These are phyloP conservation scores for Pristiophorus japonicus DNA, from an alignment of 2,113 vertebrate species.

Conservation along the genomic window DNA sequence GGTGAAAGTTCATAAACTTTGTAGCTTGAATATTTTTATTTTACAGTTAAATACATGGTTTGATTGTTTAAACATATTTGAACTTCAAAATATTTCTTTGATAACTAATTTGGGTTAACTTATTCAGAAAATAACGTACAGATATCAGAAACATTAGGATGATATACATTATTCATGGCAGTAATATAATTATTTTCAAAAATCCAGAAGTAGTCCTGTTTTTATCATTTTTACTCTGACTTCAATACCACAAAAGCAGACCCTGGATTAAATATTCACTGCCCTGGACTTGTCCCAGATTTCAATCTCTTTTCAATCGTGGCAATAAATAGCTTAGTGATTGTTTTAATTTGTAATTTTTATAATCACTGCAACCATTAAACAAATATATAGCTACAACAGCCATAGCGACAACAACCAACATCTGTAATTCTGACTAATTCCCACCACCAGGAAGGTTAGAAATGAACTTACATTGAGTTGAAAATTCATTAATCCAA, in stretches of 20 bases:
- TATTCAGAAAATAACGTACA: not conserved
- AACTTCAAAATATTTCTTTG: not conserved
- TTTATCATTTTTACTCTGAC: constrained; percentile 7
- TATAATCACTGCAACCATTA: not conserved
- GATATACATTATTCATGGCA: too few species aligned
- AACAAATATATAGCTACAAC: not conserved
- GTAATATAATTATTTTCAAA: not conserved
- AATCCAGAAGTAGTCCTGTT: not conserved
- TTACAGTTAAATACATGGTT: not conserved
- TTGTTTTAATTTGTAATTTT: not conserved
- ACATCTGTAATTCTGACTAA: not conserved
- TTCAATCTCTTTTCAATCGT: not conserved
- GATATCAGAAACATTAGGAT: too few species aligned
- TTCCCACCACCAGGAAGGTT: not conserved
- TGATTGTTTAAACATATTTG: not conserved
- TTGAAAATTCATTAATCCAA: not conserved
- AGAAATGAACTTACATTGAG: not conserved
- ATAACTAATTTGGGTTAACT: not conserved
- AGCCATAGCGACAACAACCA: not conserved
- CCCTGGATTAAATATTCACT: not conserved
- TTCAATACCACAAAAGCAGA: not conserved
- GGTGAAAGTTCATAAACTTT: not conserved
- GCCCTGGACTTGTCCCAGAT: not conserved
- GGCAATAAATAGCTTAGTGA: not conserved
- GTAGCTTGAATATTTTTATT: not conserved